A percentile compares a stretch with the other conserved stretches of the same genome.
phyloP scores from a whole-genome alignment of 1,140 invertebrate genomes.

The Ostrea edulis region DNA sequence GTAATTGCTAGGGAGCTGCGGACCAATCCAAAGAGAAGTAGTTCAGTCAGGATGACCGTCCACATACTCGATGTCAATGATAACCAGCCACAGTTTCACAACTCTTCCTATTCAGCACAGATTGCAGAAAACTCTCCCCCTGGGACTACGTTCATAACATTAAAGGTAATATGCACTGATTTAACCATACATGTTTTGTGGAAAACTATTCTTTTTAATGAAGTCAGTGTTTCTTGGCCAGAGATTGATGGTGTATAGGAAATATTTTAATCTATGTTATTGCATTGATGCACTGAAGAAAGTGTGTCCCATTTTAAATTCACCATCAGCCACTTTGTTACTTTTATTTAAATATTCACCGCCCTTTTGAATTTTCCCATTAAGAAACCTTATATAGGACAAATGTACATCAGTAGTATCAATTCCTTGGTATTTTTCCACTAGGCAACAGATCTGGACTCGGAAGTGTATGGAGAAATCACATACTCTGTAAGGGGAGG shows the following conservation, averaged over 20 bases:
- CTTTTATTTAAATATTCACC: too few relatives aligned
- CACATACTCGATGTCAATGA: conserved; percentile 95
- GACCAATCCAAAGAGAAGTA: conserved; percentile 87
- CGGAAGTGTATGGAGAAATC: conserved; percentile 64
- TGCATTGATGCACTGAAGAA: too few relatives aligned
- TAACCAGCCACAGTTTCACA: conserved; percentile 93
- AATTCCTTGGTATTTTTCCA: not conserved
- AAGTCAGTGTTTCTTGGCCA: too few relatives aligned
- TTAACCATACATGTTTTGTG: too few relatives aligned
- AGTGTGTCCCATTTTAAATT: too few relatives aligned
- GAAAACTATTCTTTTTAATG: too few relatives aligned
- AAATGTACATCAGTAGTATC: too few relatives aligned
- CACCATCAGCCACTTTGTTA: too few relatives aligned
- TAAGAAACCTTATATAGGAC: too few relatives aligned
- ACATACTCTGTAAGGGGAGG: conserved; percentile 68
- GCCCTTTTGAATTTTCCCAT: too few relatives aligned
- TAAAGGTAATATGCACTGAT: not conserved
- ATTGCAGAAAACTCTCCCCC: conserved; percentile 88
- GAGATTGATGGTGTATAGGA: too few relatives aligned
- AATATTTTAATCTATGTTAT: too few relatives aligned
- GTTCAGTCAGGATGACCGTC: conserved; percentile 90
- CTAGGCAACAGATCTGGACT: conserved; percentile 70
- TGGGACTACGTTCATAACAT: conserved; percentile 86
- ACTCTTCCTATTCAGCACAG: conserved; percentile 84
- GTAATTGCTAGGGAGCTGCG: conserved; percentile 91